These are phyloP conservation scores for Cordilura impudica DNA, from an alignment of 2,888 invertebrate genomes.

Conservation along the genomic window DNA sequence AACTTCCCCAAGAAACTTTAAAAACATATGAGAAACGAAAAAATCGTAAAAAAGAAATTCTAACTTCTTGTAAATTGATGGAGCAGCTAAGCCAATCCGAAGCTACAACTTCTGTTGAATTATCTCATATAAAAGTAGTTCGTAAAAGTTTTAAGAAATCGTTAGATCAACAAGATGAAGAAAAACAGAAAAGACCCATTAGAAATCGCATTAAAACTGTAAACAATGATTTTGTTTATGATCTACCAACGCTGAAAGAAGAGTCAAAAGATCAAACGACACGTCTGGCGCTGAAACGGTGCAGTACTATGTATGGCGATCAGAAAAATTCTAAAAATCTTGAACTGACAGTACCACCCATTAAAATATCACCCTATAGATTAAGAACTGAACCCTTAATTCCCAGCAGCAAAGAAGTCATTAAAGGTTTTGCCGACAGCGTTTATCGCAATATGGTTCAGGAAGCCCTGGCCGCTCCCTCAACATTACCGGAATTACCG, in stretches of 20 bases:
- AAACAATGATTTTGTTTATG: constrained; percentile 86
- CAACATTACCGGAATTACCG: constrained; percentile 75
- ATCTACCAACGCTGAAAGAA: constrained; percentile 78
- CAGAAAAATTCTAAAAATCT: constrained; percentile 14
- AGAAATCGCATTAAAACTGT: constrained; percentile 83
- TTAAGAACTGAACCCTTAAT: constrained; percentile 48
- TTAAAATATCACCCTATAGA: constrained; percentile 47
- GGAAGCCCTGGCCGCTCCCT: constrained; percentile 72
- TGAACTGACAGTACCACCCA: constrained; percentile 26
- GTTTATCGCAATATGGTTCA: constrained; percentile 65
- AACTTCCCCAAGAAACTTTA: not conserved
- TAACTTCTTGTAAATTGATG: not conserved
- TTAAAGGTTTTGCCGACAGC: constrained; percentile 42
- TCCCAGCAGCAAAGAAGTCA: constrained; percentile 33
- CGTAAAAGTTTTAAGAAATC: constrained; percentile 33
- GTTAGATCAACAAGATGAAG: constrained; percentile 49
- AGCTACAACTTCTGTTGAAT: not conserved
- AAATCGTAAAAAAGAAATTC: constrained; percentile 36
- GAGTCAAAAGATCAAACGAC: constrained; percentile 33
- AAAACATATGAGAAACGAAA: constrained; percentile 26
- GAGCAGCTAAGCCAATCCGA: no score
- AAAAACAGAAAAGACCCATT: constrained; percentile 79
- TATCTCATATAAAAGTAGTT: constrained; percentile 32
- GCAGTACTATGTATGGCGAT: constrained; percentile 56
- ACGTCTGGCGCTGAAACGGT: constrained; percentile 67